phyloP scores from a whole-genome alignment of 2,797 vertebrate genomes.

The Sorex maritimensis region DNA sequence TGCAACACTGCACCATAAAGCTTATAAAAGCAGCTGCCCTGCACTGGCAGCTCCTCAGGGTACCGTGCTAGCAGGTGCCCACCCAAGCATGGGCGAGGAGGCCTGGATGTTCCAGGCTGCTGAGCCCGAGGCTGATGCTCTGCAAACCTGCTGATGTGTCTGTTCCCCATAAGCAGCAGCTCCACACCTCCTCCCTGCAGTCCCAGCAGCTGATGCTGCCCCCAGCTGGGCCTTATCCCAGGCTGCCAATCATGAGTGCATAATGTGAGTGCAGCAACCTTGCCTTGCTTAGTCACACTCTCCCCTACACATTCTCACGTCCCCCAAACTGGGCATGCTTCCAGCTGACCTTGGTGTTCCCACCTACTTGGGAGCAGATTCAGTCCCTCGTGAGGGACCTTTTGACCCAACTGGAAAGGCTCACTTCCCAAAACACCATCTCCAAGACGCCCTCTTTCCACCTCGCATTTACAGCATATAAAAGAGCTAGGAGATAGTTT shows the following conservation, averaged over 20 bases:
- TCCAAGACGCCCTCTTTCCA: conserved; percentile 12
- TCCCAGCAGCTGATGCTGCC: neutral
- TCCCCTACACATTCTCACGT: neutral
- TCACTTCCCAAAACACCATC: conserved; percentile 19
- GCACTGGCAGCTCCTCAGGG: conserved; percentile 39
- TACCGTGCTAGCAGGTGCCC: conserved; percentile 17
- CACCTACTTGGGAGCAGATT: neutral
- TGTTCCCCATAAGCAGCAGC: conserved; percentile 38
- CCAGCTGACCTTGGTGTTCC: conserved; percentile 7
- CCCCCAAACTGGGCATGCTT: neutral
- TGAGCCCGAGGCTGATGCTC: conserved; percentile 13
- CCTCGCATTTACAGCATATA: conserved; percentile 55
- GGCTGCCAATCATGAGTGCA: neutral
- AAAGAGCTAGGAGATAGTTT: neutral
- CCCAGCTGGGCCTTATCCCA: neutral
- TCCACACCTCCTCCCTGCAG: neutral
- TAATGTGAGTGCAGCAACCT: conserved; percentile 17
- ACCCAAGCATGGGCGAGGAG: conserved; percentile 45
- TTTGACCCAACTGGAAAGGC: neutral
- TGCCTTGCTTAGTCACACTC: neutral
- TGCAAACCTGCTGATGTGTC: conserved; percentile 53
- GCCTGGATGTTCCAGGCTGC: conserved; percentile 35
- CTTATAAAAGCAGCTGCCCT: conserved; percentile 67
- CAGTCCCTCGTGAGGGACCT: neutral
- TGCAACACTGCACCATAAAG: conserved; percentile 64